Evolutionary conservation across 2,797 vertebrate species (phyloP), one percentile per base, ranked within the genome.

Genomic region (Oreonectes daqikongensis): DNA sequence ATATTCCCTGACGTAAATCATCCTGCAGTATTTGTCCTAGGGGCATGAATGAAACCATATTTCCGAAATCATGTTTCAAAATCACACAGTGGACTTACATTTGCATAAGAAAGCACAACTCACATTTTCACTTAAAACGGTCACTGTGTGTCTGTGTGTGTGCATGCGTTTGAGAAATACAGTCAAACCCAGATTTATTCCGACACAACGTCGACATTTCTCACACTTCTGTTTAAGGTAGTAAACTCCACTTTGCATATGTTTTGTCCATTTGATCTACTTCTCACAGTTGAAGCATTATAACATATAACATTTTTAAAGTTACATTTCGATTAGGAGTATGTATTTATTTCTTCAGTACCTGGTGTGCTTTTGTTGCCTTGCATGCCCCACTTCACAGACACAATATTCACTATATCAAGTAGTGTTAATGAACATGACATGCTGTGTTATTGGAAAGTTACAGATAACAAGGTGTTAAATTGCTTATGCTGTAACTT

Each of bases 381-480:
- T 26, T 28, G 55, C 53, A 50, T 8, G 35, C 35, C n/a, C 11
- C 11, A 57, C 55, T 22, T 17, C 24, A 50, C 48, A 20, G 28
- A 70, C 35, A 28, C 24, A 6, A 55, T 42, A 9, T 40, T 9
- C 11, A 59, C 24, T 1, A 9, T 59, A 48, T 30, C 12, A 48
- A 46, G 42, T 9, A 11, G 18, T 17, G 26, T 30, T 48, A 15
- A 28, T 46, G 26, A 60, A n/a, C 20, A 28, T 35, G 24, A 42
- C 30, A 61, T 46, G 40, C 55, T 17, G 26, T 61, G n/a, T 46
- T 71, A 30, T 61, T 44, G 9, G 55, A 17, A 15, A 28, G 24
- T 28, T 20, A 32, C 42, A 46, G 55, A 72, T 17, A 72, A 22
- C 24, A 46, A 22, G 11, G 11, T 59, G 17, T 71, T 71, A 15